Evolutionary conservation across 2,113 vertebrate species (phyloP).

Genomic region (Grammomys surdaster): DNA sequence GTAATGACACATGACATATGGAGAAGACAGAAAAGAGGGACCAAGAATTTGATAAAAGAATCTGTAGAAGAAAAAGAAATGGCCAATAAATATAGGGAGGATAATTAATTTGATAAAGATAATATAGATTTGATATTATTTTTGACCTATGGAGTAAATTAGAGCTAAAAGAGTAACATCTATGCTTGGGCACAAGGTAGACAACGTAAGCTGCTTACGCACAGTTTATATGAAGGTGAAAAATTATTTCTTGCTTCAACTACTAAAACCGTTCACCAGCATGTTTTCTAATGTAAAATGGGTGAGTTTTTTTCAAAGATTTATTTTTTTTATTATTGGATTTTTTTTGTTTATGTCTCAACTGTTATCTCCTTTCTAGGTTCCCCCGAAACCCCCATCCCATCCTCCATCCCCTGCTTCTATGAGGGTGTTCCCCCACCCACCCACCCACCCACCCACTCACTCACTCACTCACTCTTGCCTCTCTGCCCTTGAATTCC

Average conservation of each 20-base stretch:
- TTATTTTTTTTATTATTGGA: too few species aligned
- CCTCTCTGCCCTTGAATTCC: too few species aligned
- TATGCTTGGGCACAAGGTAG: not conserved
- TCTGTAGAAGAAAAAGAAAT: constrained; percentile 40
- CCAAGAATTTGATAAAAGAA: not conserved
- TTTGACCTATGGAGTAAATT: not conserved
- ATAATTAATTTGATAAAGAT: not conserved
- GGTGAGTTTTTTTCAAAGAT: too few species aligned
- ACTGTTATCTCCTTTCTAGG: too few species aligned
- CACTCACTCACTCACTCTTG: too few species aligned
- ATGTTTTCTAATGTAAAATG: constrained; percentile 16
- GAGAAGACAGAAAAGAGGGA: not conserved
- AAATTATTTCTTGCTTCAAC: constrained; percentile 3
- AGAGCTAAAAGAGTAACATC: constrained; percentile 7
- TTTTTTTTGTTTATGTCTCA: too few species aligned
- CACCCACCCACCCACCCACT: too few species aligned
- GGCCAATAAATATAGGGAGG: not conserved
- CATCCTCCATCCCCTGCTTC: too few species aligned
- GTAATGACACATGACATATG: not conserved
- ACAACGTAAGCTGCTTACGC: not conserved
- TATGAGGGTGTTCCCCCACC: too few species aligned
- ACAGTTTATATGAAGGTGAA: not conserved
- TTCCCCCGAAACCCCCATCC: too few species aligned
- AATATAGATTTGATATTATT: constrained; percentile 20
- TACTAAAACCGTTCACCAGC: not conserved